Percentiles rank a stretch among this genome's conserved stretches.
Evolutionary conservation across 1,140 invertebrate genomes (phyloP).

Genomic region (Calliphora vicina): DNA sequence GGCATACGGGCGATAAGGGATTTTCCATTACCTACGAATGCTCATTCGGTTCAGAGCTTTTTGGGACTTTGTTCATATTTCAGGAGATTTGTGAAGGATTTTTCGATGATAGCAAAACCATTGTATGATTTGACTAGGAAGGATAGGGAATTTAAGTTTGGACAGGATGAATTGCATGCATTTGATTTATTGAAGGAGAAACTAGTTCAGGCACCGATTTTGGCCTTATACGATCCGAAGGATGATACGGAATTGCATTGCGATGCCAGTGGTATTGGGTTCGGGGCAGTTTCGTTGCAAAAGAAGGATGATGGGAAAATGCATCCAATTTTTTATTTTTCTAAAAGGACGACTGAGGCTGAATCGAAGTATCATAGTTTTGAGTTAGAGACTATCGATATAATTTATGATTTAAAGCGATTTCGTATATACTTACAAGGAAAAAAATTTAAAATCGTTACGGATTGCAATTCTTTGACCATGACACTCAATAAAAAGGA

Average conservation of each 20-base stretch:
- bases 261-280: slow-evolving; percentile 45
- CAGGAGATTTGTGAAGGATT: slow-evolving; percentile 48
- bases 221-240: slow-evolving; percentile 45
- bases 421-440: slow-evolving; percentile 66
- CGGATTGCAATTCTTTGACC: slow-evolving; percentile 58
- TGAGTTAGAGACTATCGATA: slow-evolving; percentile 65
- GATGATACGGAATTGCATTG: slow-evolving; percentile 48
- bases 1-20: slow-evolving; percentile 53
- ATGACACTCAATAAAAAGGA: slow-evolving; percentile 62
- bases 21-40: slow-evolving; percentile 47
- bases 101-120: slow-evolving; percentile 51
- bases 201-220: slow-evolving; percentile 47
- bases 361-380: slow-evolving; percentile 64
- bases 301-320: slow-evolving; percentile 43
- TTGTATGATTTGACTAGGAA: slow-evolving; percentile 51
- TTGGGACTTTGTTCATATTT: slow-evolving; percentile 59
- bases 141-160: slow-evolving; percentile 38
- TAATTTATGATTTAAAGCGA: slow-evolving; percentile 64
- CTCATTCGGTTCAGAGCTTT: slow-evolving; percentile 55
- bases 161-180: not conserved
- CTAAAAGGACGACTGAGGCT: slow-evolving; percentile 48
- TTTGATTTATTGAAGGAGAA: slow-evolving; percentile 38
- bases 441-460: slow-evolving; percentile 63
- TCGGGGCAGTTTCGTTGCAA: slow-evolving; percentile 55
- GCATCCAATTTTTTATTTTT: slow-evolving; percentile 62